phyloP scores from a whole-genome alignment of 2,113 vertebrate species.

The Brienomyrus longianalis region DNA sequence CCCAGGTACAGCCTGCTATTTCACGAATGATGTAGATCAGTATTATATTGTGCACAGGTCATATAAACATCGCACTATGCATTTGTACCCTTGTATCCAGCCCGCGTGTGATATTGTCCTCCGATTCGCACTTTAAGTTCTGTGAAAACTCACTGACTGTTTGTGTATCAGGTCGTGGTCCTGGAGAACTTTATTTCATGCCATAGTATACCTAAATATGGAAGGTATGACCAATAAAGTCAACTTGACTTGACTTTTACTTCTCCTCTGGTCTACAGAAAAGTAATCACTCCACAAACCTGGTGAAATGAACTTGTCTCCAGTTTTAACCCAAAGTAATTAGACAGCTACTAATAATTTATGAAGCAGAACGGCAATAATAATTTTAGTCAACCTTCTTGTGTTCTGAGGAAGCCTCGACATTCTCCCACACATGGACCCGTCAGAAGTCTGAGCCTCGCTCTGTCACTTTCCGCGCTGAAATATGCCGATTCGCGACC shows the following conservation, averaged over 20 bases:
- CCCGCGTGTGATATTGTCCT: background rate
- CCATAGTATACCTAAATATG: background rate
- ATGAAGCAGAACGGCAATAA: slow-evolving; percentile 33
- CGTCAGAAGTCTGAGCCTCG: background rate
- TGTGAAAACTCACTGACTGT: background rate
- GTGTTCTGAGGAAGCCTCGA: slow-evolving; percentile 22
- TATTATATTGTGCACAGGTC: background rate
- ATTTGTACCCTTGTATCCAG: background rate
- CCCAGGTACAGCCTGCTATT: background rate
- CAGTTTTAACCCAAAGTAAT: slow-evolving; percentile 36
- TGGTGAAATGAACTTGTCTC: slow-evolving; percentile 39
- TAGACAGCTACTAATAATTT: slow-evolving; percentile 45
- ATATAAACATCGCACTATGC: background rate
- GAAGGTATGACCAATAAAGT: background rate
- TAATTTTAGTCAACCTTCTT: slow-evolving; percentile 43
- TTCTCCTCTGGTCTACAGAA: slow-evolving; percentile 39
- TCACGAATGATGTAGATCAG: background rate
- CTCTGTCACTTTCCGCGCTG: background rate
- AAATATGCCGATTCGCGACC: slow-evolving; percentile 17
- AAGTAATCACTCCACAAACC: slow-evolving; percentile 39
- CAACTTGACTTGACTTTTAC: slow-evolving; percentile 14
- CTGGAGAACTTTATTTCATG: background rate
- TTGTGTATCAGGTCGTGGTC: background rate
- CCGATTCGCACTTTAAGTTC: background rate
- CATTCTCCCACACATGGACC: background rate